Evolutionary conservation across 2,113 vertebrate genomes (phyloP).

Genomic region (Pleuronectes platessa): DNA sequence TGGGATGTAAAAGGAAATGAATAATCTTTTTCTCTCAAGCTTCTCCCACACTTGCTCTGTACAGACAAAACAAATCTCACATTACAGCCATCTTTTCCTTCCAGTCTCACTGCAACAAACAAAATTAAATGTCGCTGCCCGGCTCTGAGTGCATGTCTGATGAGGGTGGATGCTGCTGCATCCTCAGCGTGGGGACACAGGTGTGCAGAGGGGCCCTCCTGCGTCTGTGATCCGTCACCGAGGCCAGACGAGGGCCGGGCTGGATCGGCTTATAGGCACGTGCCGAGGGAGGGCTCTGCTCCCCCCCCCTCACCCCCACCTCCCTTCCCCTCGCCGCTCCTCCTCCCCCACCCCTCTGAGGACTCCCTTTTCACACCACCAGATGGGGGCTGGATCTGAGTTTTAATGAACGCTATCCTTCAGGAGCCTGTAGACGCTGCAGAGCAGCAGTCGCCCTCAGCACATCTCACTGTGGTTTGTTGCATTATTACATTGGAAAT

Average conservation of each 20-base stretch:
- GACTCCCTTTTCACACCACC: conserved; percentile 74
- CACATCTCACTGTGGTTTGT: conserved; percentile 48
- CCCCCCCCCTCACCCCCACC: conserved; percentile 1
- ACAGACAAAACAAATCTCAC: not conserved
- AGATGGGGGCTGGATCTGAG: conserved; percentile 79
- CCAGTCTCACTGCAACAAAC: not conserved
- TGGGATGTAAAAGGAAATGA: not conserved
- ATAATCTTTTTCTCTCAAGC: not conserved
- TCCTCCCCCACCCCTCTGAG: conserved; percentile 41
- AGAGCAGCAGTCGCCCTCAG: conserved; percentile 45
- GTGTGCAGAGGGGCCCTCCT: conserved; percentile 60
- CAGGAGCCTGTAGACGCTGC: conserved; percentile 43
- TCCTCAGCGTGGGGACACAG: conserved; percentile 69
- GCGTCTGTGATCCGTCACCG: conserved; percentile 56
- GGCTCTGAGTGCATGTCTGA: conserved; percentile 13
- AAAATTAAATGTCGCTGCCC: not conserved
- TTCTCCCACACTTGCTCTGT: not conserved
- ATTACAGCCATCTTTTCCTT: not conserved
- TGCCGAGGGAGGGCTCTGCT: conserved; percentile 69
- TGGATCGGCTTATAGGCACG: conserved; percentile 72
- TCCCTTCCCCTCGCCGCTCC: conserved; percentile 3
- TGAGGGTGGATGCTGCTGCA: conserved; percentile 35
- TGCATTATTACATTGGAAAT: conserved; percentile 13
- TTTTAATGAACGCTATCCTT: conserved; percentile 78
- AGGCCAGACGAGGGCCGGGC: conserved; percentile 58